phyloP scores from a whole-genome alignment of 30 jellyfish, hydroid and myxozoan genomes.

The Cassiopea andromeda region DNA sequence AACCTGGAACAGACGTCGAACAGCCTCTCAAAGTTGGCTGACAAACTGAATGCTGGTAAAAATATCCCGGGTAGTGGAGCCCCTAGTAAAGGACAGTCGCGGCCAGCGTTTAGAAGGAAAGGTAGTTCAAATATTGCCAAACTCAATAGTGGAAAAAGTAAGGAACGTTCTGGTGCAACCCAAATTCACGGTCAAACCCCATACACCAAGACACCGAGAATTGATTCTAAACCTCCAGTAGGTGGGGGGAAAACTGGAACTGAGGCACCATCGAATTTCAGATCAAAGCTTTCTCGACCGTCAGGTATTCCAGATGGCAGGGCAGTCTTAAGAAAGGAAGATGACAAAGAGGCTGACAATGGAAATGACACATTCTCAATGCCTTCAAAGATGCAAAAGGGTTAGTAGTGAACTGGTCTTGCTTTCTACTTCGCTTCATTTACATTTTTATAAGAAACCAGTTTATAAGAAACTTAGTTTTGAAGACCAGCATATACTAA shows the following conservation, averaged over 20 bases:
- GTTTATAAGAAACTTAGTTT: no score
- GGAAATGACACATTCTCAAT: constrained; percentile 18
- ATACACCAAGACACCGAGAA: constrained; percentile 48
- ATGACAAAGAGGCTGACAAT: constrained; percentile 5
- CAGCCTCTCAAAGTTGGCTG: constrained; percentile 59
- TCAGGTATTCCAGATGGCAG: constrained; percentile 25
- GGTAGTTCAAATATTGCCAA: constrained; percentile 57
- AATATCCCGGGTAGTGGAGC: neutral
- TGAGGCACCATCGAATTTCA: neutral
- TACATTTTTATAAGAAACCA: no score
- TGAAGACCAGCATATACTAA: no score
- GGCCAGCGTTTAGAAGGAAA: constrained; percentile 52
- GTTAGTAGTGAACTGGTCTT: neutral
- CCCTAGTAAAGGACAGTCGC: constrained; percentile 21
- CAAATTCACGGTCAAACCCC: constrained; percentile 69
- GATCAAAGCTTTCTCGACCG: neutral
- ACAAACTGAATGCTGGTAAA: constrained; percentile 43
- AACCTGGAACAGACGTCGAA: constrained; percentile 41
- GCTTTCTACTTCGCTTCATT: no score
- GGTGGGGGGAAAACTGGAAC: constrained; percentile 1
- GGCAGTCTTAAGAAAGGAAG: neutral
- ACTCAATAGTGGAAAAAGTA: constrained; percentile 37
- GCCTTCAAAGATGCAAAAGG: neutral
- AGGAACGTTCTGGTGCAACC: constrained; percentile 44
- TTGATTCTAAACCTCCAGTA: constrained; percentile 39